Evolutionary conservation across 2,113 vertebrate species (phyloP).

Genomic region (Hemiscyllium ocellatum): DNA sequence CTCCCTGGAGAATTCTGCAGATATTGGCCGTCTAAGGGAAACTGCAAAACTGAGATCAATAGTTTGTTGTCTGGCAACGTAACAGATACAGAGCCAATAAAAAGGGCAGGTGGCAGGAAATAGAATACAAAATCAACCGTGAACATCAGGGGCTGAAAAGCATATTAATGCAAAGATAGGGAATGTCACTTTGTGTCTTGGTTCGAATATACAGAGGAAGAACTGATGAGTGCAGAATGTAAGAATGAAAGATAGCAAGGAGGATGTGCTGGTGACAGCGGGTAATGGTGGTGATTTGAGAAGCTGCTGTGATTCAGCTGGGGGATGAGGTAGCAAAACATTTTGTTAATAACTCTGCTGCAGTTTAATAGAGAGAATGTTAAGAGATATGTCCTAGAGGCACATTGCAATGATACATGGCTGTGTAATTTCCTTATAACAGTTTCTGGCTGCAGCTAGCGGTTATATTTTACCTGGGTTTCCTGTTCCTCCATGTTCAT

Average conservation of each 20-base stretch:
- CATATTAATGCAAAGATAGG: neutral
- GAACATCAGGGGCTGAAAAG: neutral
- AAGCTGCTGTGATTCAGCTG: neutral
- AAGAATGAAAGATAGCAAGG: neutral
- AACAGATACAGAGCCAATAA: neutral
- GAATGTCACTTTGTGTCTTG: neutral
- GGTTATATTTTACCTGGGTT: conserved; percentile 19
- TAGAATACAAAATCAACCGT: neutral
- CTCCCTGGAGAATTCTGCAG: neutral
- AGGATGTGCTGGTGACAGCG: neutral
- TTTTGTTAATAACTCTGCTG: conserved; percentile 17
- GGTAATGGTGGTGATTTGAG: neutral
- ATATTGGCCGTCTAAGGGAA: neutral
- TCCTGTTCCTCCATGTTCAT: neutral
- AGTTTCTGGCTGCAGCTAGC: neutral
- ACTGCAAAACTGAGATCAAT: neutral
- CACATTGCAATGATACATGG: conserved; percentile 8
- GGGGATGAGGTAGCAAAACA: neutral
- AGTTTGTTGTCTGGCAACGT: neutral
- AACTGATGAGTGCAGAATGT: neutral
- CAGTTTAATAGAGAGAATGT: neutral
- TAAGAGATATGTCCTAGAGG: conserved; percentile 4
- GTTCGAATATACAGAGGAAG: neutral
- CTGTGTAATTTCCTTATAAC: neutral
- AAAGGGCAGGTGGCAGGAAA: neutral